Base-by-base conservation (phyloP, 2,888 invertebrate species). In the Acronicta leporina region DNA sequence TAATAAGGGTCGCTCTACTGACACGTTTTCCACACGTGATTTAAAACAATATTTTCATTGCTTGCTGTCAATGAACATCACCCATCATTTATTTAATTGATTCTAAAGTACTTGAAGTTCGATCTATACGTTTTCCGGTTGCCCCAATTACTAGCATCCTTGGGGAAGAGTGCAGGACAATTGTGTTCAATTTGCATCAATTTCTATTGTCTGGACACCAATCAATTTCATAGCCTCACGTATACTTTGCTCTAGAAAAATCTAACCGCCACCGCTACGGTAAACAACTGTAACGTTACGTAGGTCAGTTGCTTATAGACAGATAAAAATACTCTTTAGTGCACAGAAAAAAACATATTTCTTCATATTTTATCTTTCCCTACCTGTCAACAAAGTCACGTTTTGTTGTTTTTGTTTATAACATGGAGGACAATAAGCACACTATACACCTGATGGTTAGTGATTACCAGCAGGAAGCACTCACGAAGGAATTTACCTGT, bases 151-250 rank as follows among this genome's bases (percentile, higher is more conserved):
- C 54, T 49, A 51, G 8, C 30, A 71, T 68, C 63, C 65, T 78
- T 71, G 59, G 52, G 57, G 59, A 67, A 73, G 61, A 63, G 49
- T 66, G 51, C 61, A 58, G 54, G 53, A 47, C 71, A 77, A 77
- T 77, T 76, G 71, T 68, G 45, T 25, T 66, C 67, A 78, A 76
- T 77, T 75, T 20, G 46, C 55, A 62, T 75, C 65, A 70, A 76
- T 73, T 76, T 79, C 71, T 71, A 50, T 63, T 16, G 77, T 66
- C 76, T 63, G 58, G 61, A 15, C 67, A 20, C 51, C 68, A 76
- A 77, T 73, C 68, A 77, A 73, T 68, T 66, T 71, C 75, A 63
- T 60, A 65, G 72, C 57, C 71, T 53, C 43, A 16, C 20, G 46
- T 53, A 20, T 65, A 49, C 40, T 59, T 45, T 55, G 59, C 51